A percentile compares a stretch with the other conserved stretches of the same genome.
These are phyloP conservation scores for Drosophila pullipes DNA, from an alignment of 2,888 invertebrate species.

Conservation along the genomic window DNA sequence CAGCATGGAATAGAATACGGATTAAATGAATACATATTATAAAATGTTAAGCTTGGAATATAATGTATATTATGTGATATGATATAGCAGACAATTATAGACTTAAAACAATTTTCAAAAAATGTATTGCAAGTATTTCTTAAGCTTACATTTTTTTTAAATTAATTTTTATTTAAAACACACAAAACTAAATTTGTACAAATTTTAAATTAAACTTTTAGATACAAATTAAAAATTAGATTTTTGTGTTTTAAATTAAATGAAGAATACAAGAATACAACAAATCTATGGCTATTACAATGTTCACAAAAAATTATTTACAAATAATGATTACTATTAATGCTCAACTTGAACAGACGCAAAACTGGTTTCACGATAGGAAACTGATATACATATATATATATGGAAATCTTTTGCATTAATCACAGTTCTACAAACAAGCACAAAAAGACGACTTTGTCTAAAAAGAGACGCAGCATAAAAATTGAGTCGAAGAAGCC, in stretches of 20 bases:
- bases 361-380: neutral
- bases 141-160: neutral
- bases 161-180: neutral
- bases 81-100: neutral
- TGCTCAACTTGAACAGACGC: neutral
- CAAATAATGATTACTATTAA: neutral
- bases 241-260: neutral
- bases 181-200: too few species aligned
- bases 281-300: too few species aligned
- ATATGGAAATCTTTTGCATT: neutral
- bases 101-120: neutral
- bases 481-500: constrained; percentile 22
- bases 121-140: neutral
- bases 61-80: neutral
- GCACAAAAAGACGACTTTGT: neutral
- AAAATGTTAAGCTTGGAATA: neutral
- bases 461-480: neutral
- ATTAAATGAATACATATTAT: neutral
- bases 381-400: neutral
- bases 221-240: neutral
- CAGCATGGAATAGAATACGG: neutral
- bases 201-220: too few species aligned
- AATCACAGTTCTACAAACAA: constrained; percentile 20
- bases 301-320: neutral
- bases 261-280: too few species aligned